A percentile compares a stretch with the other conserved stretches of the same genome.
phyloP scores from a whole-genome alignment of 2,797 vertebrate genomes.

The Darevskia nairensis region DNA sequence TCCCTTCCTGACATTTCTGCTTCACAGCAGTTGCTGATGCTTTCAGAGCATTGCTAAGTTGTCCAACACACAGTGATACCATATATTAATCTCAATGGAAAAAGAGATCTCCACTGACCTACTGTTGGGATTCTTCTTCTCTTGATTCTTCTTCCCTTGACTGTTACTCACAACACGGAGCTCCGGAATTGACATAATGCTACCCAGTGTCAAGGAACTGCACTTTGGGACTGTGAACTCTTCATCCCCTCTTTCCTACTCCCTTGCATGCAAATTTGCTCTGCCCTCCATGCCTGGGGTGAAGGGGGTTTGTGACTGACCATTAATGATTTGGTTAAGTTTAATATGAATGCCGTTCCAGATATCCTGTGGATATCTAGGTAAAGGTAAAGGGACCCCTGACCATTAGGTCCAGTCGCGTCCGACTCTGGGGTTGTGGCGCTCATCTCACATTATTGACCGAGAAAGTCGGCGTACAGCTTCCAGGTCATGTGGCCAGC shows the following conservation, averaged over 20 bases:
- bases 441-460: too few species aligned
- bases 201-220: neutral
- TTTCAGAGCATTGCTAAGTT: neutral
- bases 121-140: neutral
- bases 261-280: neutral
- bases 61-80: neutral
- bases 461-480: too few species aligned
- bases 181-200: neutral
- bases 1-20: neutral
- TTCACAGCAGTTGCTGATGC: neutral
- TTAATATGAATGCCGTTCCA: neutral
- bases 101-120: neutral
- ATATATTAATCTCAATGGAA: too few species aligned
- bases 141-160: too few species aligned
- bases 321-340: neutral
- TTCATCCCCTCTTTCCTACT: too few species aligned
- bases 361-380: neutral
- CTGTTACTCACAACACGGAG: neutral
- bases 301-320: too few species aligned
- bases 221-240: neutral
- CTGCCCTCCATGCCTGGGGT: neutral
- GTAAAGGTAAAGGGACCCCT: too few species aligned
- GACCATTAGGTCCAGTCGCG: too few species aligned
- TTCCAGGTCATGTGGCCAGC: too few species aligned
- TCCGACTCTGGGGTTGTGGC: too few species aligned